Evolutionary conservation across 2,113 vertebrate species (phyloP).

Genomic region (Anolis sagrei): DNA sequence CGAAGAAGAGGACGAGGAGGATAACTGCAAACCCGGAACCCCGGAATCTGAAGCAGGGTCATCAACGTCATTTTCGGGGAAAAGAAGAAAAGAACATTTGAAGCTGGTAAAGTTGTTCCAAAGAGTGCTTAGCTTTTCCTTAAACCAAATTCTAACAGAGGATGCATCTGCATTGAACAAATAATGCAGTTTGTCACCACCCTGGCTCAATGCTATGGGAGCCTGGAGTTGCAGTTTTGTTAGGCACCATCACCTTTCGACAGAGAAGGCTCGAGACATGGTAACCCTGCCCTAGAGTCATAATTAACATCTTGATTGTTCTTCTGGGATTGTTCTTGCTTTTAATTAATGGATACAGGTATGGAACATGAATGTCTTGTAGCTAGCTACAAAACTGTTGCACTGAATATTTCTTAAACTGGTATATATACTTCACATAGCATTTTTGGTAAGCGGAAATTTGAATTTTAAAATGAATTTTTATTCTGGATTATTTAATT

Average conservation of each 20-base stretch:
- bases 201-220: too few relatives aligned
- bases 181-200: too few relatives aligned
- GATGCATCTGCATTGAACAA: too few relatives aligned
- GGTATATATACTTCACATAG: slow-evolving; percentile 2
- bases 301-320: background rate
- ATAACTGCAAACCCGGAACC: slow-evolving; percentile 76
- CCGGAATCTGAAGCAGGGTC: slow-evolving; percentile 93
- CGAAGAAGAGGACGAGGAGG: slow-evolving; percentile 83
- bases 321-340: background rate
- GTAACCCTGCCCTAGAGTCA: background rate
- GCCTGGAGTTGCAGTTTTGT: too few relatives aligned
- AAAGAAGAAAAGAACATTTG: slow-evolving; percentile 92
- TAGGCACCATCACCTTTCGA: too few relatives aligned
- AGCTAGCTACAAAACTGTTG: slow-evolving; percentile 16
- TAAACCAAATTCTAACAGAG: background rate
- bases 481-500: background rate
- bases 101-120: slow-evolving; percentile 85
- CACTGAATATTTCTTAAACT: slow-evolving; percentile 2
- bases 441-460: background rate
- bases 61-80: slow-evolving; percentile 84
- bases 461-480: slow-evolving; percentile 2
- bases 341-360: too few relatives aligned
- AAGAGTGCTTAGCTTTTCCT: slow-evolving; percentile 11
- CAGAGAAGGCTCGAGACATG: too few relatives aligned
- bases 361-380: background rate